Evolutionary conservation across 2,113 vertebrate genomes (phyloP).

Genomic region (Gulo gulo): DNA sequence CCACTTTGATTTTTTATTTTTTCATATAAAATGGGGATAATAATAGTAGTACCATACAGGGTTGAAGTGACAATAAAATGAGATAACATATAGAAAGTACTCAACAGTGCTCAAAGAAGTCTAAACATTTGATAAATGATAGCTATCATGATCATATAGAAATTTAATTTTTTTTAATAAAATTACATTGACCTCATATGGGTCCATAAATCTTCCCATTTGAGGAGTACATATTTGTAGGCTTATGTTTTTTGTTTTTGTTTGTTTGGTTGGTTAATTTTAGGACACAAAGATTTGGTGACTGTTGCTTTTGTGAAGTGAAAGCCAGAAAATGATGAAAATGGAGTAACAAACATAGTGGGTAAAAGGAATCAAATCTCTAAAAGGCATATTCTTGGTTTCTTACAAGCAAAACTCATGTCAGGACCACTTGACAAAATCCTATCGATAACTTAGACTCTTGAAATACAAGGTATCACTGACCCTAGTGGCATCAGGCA

Average conservation of each 20-base stretch:
- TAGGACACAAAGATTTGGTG: not conserved
- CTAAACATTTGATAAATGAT: not conserved
- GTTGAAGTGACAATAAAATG: not conserved
- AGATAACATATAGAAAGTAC: not conserved
- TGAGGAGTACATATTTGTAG: slow-evolving; percentile 17
- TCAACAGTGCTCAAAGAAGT: not conserved
- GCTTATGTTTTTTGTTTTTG: not conserved
- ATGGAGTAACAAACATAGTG: not conserved
- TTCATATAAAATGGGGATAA: not conserved
- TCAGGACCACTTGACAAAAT: not conserved
- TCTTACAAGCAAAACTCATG: not conserved
- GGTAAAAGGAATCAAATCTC: not conserved
- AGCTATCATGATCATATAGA: not conserved
- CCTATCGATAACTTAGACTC: not conserved
- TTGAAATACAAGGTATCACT: not conserved
- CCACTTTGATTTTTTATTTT: not conserved
- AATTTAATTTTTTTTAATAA: not conserved
- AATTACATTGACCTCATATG: not conserved
- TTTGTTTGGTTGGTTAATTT: not conserved
- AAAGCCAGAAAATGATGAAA: slow-evolving; percentile 12
- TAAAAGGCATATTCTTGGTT: not conserved
- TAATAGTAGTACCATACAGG: not conserved
- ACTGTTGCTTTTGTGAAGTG: not conserved
- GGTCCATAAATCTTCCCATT: not conserved
- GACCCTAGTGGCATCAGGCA: not conserved